phyloP scores from a whole-genome alignment of 1,140 invertebrate species.

The Anthonomus grandis region DNA sequence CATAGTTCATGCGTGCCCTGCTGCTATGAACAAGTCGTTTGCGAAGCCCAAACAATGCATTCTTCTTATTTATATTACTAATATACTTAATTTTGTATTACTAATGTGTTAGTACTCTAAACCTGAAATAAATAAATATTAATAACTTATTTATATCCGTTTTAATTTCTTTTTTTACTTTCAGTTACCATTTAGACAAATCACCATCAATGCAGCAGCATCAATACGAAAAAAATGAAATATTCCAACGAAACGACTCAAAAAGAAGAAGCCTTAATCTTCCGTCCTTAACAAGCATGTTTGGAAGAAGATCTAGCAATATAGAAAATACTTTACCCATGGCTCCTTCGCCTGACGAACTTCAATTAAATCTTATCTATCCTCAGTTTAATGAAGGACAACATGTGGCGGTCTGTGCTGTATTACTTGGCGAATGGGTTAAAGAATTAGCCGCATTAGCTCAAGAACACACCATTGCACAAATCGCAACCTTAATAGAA shows the following conservation, averaged over 20 bases:
- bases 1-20: too few species aligned
- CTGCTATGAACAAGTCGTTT: too few species aligned
- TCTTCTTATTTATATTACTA: too few species aligned
- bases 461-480: conserved; percentile 80
- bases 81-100: too few species aligned
- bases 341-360: conserved; percentile 30
- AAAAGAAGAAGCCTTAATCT: conserved; percentile 71
- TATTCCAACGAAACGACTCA: conserved; percentile 58
- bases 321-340: conserved; percentile 38
- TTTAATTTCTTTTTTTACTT: neutral
- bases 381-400: conserved; percentile 45
- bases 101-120: too few species aligned
- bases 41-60: too few species aligned
- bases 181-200: conserved; percentile 46
- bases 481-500: conserved; percentile 46
- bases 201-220: conserved; percentile 10
- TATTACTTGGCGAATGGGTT: conserved; percentile 88
- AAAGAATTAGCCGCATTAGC: conserved; percentile 89
- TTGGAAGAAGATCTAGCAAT: conserved; percentile 56
- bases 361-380: conserved; percentile 34
- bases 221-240: conserved; percentile 44
- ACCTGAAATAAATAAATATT: too few species aligned
- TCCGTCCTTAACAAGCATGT: conserved; percentile 64
- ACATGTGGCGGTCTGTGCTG: conserved; percentile 76
- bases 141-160: too few species aligned